Evolutionary conservation across 2,113 vertebrate genomes (phyloP), one percentile per base, ranked within the genome.

Genomic region (Anoplopoma fimbria): DNA sequence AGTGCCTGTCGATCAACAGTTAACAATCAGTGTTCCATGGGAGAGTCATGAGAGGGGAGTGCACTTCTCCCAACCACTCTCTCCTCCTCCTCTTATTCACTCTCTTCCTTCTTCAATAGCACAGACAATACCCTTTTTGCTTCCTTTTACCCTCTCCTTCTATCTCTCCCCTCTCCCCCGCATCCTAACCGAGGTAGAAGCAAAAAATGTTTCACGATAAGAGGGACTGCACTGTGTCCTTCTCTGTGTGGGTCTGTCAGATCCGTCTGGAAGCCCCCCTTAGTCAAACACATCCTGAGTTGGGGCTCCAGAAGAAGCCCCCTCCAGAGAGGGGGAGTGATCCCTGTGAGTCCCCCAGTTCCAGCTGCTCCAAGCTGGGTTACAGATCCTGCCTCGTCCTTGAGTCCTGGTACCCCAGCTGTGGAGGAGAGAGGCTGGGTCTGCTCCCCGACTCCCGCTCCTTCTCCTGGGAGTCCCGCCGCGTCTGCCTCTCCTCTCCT

Each of bases 401-500:
- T 82, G 76, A 79, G 62, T 91, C 85, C 87, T 68, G 87, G 80
- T 75, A 81, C 83, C 91, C 93, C 90, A 82, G 87, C 84, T 75
- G 88, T 80, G 90, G 87, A 88, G 92, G 86, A 92, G 91, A 86
- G 90, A 89, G 87, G 88, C 86, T 88, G 83, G 87, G 69, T 91
- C 79, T 90, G 80, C 84, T 92, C 86, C 88, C 85, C 83, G 84
- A 87, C 91, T 91, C 90, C 88, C 49, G 69, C 90, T 90, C 90
- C 88, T 91, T 90, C 90, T 94, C 90, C 91, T 75, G 75, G 89
- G 89, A 92, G 87, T 92, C 91, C 89, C 85, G n/a, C 86, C 78
- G 88, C 33, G 88, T 91, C 81, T 91, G 88, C 88, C 89, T 89
- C 87, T 88, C 90, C 89, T 88, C 87, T 88, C 90, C 88, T 91